Conservation (phyloP, 2,797 vertebrate species). For the Coccyzus lansbergi region DNA sequence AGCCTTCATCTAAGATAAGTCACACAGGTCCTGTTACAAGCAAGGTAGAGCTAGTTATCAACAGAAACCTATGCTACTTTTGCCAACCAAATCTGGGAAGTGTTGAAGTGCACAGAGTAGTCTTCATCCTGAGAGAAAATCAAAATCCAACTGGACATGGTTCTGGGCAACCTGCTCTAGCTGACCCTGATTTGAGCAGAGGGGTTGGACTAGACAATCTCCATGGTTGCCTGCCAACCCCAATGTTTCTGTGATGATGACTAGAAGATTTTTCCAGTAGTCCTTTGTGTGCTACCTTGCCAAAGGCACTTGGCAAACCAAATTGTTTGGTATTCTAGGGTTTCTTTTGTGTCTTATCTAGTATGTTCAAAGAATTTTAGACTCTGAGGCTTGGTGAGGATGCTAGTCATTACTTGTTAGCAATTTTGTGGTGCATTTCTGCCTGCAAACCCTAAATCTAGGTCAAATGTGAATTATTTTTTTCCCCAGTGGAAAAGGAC, state of each 20-base stretch:
- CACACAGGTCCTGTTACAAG: not conserved
- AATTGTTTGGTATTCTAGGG: not conserved
- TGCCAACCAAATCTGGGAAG: not conserved
- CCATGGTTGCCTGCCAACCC: not conserved
- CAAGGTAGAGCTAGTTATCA: not conserved
- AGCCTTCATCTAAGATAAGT: not conserved
- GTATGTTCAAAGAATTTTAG: not conserved
- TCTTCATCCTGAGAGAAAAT: not conserved
- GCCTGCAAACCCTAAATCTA: not conserved
- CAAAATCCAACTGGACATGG: fast-evolving
- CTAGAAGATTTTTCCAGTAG: not conserved
- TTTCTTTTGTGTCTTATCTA: not conserved
- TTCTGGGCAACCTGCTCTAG: not conserved
- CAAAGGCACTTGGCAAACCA: not conserved
- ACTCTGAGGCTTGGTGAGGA: not conserved
- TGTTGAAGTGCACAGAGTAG: not conserved
- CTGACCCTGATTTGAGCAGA: not conserved
- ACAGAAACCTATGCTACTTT: not conserved
- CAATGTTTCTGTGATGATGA: not conserved
- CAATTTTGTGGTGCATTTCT: not conserved
- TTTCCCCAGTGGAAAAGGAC: not conserved
- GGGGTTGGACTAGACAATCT: not conserved
- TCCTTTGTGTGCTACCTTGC: not conserved
- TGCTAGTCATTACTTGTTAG: not conserved
- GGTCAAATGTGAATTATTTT: not conserved